These are phyloP conservation scores for Nasonia oneida DNA, from an alignment of 2,888 invertebrate species.

Conservation along the genomic window DNA sequence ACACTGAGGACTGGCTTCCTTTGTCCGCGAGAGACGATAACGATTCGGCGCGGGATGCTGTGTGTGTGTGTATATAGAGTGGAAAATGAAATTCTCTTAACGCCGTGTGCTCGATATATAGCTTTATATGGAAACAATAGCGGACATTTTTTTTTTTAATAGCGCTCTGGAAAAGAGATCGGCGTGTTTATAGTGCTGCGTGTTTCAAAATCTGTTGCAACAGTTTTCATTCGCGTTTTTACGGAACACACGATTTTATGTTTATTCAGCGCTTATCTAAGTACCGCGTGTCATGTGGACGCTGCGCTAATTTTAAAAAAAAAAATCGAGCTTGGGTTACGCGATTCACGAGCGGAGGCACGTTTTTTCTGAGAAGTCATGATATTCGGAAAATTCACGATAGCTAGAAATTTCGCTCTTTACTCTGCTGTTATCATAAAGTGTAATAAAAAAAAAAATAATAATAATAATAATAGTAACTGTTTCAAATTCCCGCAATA, in stretches of 20 bases:
- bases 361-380: background rate
- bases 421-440: background rate
- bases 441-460: background rate
- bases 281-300: background rate
- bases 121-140: background rate
- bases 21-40: background rate
- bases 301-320: background rate
- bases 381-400: background rate
- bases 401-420: background rate
- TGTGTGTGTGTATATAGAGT: background rate
- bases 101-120: background rate
- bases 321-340: background rate
- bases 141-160: background rate
- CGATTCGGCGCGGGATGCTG: constrained; percentile 1
- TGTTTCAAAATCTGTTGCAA: background rate
- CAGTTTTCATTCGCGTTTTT: background rate
- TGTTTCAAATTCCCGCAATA: constrained; percentile 65
- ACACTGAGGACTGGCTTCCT: background rate
- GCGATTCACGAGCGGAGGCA: background rate
- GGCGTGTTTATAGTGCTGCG: background rate
- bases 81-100: background rate
- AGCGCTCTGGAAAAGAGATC: background rate
- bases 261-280: constrained; percentile 13
- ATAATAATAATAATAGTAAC: background rate
- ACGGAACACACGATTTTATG: background rate